Evolutionary conservation across 2,113 vertebrate species (phyloP), one percentile per base, ranked within the genome.

Genomic region (Stomatorhinus ivindoensis): DNA sequence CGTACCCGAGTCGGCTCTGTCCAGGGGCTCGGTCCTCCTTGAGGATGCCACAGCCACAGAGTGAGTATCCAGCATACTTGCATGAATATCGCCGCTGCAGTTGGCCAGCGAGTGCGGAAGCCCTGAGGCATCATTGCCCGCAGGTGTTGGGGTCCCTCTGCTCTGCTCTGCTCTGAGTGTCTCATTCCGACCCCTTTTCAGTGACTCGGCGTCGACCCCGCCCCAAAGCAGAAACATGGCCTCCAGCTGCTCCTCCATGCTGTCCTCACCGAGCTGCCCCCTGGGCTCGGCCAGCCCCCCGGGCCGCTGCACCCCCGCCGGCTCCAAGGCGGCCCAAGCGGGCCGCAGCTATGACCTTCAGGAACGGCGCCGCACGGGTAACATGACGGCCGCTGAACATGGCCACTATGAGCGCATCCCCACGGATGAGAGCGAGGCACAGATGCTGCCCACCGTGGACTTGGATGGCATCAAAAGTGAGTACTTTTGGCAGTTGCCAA

Each of bases 401-500:
- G 96, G 96, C 0, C 96, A 95, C 58, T 97, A 98, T 93, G 96
- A 97, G 90, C 96, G 94, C 7, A 96, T 99, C 90, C 97, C 98
- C 0, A 98, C 97, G 0, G 98, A 99, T 0, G 98, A 99, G 94
- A 97, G 94, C 0, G 98, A 99, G 93, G 98, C 98, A 0, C 97
- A 97, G 94, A 98, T 97, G 0, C 93, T 99, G 92, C 98, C 96
- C 90, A 97, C 97, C 0, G 97, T 97, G 0, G 97, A 98, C 94
- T 95, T 99, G 87, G 98, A 99, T 69, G 97, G 97, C 92, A 99
- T 99, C 95, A 99, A 99, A 90, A 99, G 98, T 99, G 92, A 96
- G 98, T 94, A 9, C 27, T 31, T 13, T 17, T 13, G 31, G 0
- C 15, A 6, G 15, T 21, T 35, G 2, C 35, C 17, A 83, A 10